Conservation (phyloP, 2,113 vertebrate genomes). For the Calonectris borealis region DNA sequence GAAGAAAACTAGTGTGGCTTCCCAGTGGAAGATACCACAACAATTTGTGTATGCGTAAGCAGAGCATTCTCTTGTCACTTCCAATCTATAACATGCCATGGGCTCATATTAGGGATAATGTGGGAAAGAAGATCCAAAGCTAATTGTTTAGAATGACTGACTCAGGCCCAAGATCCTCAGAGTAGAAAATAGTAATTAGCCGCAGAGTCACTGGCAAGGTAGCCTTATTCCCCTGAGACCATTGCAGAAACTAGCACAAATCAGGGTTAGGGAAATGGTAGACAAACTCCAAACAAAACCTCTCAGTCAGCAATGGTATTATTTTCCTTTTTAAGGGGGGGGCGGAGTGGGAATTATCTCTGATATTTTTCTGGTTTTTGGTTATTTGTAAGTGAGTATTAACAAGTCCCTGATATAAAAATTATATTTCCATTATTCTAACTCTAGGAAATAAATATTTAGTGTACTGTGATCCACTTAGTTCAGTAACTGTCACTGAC, state of each 20-base stretch:
- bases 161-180: neutral
- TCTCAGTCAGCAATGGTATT: neutral
- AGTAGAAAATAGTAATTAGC: neutral
- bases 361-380: neutral
- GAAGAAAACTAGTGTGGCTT: neutral
- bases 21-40: neutral
- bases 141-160: neutral
- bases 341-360: neutral
- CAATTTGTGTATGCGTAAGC: neutral
- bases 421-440: neutral
- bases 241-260: neutral
- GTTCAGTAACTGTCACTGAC: neutral
- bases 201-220: neutral
- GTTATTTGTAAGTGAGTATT: neutral
- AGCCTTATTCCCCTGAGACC: neutral
- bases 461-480: neutral
- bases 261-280: neutral
- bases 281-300: neutral
- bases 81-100: neutral
- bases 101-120: neutral
- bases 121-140: neutral
- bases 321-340: neutral
- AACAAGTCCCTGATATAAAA: neutral
- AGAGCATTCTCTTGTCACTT: neutral
- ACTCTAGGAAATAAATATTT: neutral